phyloP scores from a whole-genome alignment of 2,888 invertebrate genomes.

The Volucella inflata region DNA sequence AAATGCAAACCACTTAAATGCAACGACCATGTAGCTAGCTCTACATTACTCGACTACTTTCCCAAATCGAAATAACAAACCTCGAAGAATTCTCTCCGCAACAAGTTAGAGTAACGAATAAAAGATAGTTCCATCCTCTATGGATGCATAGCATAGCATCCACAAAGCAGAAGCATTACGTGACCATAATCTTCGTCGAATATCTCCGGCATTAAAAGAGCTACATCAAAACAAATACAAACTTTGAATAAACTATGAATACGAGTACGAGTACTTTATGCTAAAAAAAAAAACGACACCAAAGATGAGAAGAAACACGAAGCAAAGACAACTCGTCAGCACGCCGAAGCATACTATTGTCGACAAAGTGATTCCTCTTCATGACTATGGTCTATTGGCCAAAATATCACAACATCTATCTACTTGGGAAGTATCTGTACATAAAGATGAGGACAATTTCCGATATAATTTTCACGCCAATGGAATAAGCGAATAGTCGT shows the following conservation, averaged over 20 bases:
- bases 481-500: conserved; percentile 36
- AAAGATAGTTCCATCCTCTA: background rate
- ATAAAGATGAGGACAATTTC: conserved; percentile 59
- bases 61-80: conserved; percentile 50
- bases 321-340: conserved; percentile 50
- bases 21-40: background rate
- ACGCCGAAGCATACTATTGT: conserved; percentile 45
- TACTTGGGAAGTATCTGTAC: conserved; percentile 29
- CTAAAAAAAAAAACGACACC: conserved; percentile 14
- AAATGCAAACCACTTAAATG: conserved; percentile 38
- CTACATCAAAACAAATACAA: conserved; percentile 48
- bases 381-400: conserved; percentile 60
- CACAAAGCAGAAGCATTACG: conserved; percentile 53
- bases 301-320: conserved; percentile 3
- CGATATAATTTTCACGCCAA: conserved; percentile 68
- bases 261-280: background rate
- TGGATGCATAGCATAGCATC: conserved; percentile 14
- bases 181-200: conserved; percentile 64
- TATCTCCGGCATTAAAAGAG: conserved; percentile 54
- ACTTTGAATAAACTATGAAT: too few relatives aligned
- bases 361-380: conserved; percentile 19
- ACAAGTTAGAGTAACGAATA: conserved; percentile 31
- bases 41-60: conserved; percentile 17
- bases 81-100: conserved; percentile 36
- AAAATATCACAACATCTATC: conserved; percentile 37